A percentile compares a stretch with the other conserved stretches of the same genome.
Conservation (phyloP, 1,140 invertebrate genomes). For the Helicoverpa armigera region DNA sequence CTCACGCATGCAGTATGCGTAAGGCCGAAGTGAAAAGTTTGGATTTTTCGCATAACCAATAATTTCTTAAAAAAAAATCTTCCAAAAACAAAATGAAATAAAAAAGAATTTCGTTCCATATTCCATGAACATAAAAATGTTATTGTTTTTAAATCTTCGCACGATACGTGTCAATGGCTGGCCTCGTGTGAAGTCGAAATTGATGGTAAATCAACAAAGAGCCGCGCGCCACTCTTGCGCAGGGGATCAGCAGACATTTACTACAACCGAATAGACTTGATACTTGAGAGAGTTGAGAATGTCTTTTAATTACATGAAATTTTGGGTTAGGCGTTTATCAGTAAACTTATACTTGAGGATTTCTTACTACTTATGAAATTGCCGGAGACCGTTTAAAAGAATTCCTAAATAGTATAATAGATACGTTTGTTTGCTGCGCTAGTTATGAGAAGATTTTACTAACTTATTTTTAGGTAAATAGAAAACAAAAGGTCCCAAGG, state of each 20-base stretch:
- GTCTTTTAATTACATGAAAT: background rate
- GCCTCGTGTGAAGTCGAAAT: constrained; percentile 58
- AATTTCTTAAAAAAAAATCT: background rate
- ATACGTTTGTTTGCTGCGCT: too few species aligned
- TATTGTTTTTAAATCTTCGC: constrained; percentile 40
- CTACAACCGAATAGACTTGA: constrained; percentile 40
- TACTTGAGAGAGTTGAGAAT: constrained; percentile 17
- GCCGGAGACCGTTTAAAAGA: too few species aligned
- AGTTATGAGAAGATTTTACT: too few species aligned
- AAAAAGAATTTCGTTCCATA: background rate
- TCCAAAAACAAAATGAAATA: background rate
- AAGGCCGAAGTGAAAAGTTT: too few species aligned
- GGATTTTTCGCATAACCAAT: too few species aligned
- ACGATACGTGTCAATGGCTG: constrained; percentile 49
- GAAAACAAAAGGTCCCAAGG: too few species aligned
- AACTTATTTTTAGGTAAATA: too few species aligned
- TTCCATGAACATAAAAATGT: constrained; percentile 17
- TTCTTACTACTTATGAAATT: too few species aligned
- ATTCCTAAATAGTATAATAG: too few species aligned
- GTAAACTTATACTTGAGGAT: background rate
- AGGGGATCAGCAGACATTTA: constrained; percentile 30
- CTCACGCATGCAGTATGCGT: too few species aligned
- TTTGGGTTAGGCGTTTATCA: background rate
- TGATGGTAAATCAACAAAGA: constrained; percentile 56
- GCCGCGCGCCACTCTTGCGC: constrained; percentile 54